Evolutionary conservation across 2,888 invertebrate species (phyloP), one percentile per base, ranked within the genome.

Genomic region (Andrena camellia): DNA sequence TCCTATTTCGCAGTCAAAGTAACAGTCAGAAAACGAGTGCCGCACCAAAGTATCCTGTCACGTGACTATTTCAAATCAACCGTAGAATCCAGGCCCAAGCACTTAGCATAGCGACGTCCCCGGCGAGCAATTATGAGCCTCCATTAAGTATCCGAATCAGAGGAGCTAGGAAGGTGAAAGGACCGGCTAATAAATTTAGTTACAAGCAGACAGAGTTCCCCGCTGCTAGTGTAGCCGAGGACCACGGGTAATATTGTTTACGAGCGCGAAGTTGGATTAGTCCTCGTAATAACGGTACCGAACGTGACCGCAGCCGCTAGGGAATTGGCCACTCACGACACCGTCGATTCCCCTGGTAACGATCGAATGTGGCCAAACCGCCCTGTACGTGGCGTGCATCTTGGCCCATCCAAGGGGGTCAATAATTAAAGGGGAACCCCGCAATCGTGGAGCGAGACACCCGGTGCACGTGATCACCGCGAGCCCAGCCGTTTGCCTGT

Each of bases 221-320:
- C 64, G 42, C 52, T 42, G 26, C 42, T 33, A 23, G 63, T 23
- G 54, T 48, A 23, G n/a, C 20, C 13, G 0, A 23, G 57, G 54
- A 2, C 7, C 31, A 17, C 33, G 20, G 20, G 2, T 78, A 81
- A 89, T 88, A 88, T 88, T 88, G 85, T 90, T 91, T 89, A 90
- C 85, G 84, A 26, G 81, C 78, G 77, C 74, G 78, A 91, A 89
- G 86, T 91, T 86, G 81, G 83, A 88, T 88, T 88, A 86, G 86
- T 79, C 79, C 23, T 83, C 73, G 81, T 86, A 90, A 88, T 88
- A 89, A 89, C 82, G 86, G 81, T 77, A 85, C 75, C 69, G 82
- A 86, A 86, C 78, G 70, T 69, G 48, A n/a, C 31, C 54, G 23
- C 60, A 48, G 50, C 42, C 75, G 54, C 59, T 13, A 20, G 74